Evolutionary conservation across 2,888 invertebrate species (phyloP), one percentile per base, ranked within the genome.

Genomic region (Dasysyrphus tricinctus): DNA sequence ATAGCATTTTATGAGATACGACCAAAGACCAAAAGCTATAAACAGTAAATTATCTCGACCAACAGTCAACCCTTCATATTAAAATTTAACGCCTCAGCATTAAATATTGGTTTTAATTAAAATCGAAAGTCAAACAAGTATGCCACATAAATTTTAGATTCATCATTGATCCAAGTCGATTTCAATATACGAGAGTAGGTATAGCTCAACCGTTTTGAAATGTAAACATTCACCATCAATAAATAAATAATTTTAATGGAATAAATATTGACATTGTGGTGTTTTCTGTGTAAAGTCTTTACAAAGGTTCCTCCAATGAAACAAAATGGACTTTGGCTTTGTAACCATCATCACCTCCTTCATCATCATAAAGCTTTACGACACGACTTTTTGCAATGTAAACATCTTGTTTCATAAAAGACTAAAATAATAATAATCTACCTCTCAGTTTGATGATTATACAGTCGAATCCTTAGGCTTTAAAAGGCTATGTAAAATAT

Each of bases 221-320:
- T 42, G 24, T 61, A 39, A 47, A 39, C 47, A 63, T 42, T 42
- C 63, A 63, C 44, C 39, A 39, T 29, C 39, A 12, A 19, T 12
- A 9, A 19, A 44, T 16, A 24, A 24, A 24, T 24, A 24, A 57
- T 16, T 37, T 67, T 44, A 34, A 56, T 44, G 12, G 44, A 44
- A 12, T 47, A 79, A 79, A 79, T 73, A 74, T 79, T 65, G 37
- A 74, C 49, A 65, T 57, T 56, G 42, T 5, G n/a, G n/a, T 29
- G 39, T 65, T 34, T 12, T 5, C 11, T 16, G 9, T n/a, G 12
- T 16, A 14, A 1, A 11, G 44, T 19, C 42, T 34, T 65, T 37
- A 24, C 57, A 19, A 32, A 56, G 47, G 65, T 44, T 65, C 57
- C 24, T 7, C 37, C 19, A 24, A 24, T 24, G 24, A 24, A 24